Evolutionary conservation across 1,140 invertebrate genomes (phyloP).

Genomic region (Thalassaphorura encarpata): DNA sequence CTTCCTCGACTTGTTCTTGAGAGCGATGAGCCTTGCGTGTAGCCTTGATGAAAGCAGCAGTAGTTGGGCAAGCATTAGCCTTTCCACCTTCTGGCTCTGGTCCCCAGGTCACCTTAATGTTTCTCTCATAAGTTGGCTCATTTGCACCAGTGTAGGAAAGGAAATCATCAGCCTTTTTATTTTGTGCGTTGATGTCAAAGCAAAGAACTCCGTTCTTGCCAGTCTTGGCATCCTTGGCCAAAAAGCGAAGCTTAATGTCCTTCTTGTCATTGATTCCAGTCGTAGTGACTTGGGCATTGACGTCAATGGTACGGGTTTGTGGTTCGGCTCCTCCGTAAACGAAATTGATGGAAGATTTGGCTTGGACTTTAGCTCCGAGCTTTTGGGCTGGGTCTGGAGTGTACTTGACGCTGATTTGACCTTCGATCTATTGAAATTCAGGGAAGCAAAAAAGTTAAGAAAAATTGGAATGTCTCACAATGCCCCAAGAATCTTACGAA

Average conservation of each 20-base stretch:
- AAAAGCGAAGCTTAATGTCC: constrained; percentile 15
- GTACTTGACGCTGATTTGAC: constrained; percentile 26
- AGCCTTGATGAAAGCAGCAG: constrained; percentile 22
- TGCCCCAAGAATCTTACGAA: no score
- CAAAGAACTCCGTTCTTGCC: constrained; percentile 25
- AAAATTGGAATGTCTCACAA: no score
- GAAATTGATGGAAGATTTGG: constrained; percentile 21
- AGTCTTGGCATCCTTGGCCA: constrained; percentile 18
- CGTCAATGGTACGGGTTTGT: constrained; percentile 23
- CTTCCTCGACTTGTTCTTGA: constrained; percentile 24
- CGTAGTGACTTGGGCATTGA: constrained; percentile 5
- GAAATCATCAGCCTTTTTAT: constrained; percentile 18
- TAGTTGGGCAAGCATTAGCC: constrained; percentile 22
- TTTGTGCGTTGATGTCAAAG: constrained; percentile 15
- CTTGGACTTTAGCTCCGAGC: constrained; percentile 21
- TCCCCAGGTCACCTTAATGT: constrained; percentile 22
- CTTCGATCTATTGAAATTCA: no score
- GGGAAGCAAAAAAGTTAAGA: no score
- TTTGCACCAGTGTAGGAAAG: constrained; percentile 26
- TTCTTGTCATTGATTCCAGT: constrained; percentile 24
- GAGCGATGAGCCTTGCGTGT: constrained; percentile 22
- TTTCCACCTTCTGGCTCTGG: constrained; percentile 19
- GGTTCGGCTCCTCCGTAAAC: constrained; percentile 25
- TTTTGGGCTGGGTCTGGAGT: constrained; percentile 23
- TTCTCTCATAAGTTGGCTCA: constrained; percentile 28